Evolutionary conservation across 2,888 invertebrate genomes (phyloP), one percentile per base, ranked within the genome.

Genomic region (Ceriagrion tenellum): DNA sequence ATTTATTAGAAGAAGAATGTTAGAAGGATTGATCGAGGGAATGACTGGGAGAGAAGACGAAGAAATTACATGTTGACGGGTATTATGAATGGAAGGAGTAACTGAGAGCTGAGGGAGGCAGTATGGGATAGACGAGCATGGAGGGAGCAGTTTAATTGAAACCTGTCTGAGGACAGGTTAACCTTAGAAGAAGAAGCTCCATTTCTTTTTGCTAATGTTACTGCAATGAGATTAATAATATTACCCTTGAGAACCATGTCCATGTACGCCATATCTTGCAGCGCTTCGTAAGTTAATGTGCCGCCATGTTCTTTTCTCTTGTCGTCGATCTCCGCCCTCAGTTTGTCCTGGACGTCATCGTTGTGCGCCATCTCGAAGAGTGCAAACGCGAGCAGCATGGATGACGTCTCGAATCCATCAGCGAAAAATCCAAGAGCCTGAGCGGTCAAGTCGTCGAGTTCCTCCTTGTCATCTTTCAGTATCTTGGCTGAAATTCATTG

Each of bases 331-430:
- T 95, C 95, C 13, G 18, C 23, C 55, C 88, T 90, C 18, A 90
- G 90, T 69, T 74, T 90, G n/a, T 88, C 55, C 91, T 95, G 95
- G 47, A 95, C 30, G n/a, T 91, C 90, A 12, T 90, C 74, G 30
- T 95, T 90, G 63, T 63, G 59, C 3, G 95, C 90, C 69, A 95
- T 30, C 55, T 91, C 95, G 30, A 95, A 74, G 18, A 95, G 91
- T 20, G 35, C 0, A 26, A 95, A 95, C 4, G 63, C 55, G 18
- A 91, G 59, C 74, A 95, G 74, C n/a, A 91, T 91, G 10, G 95
- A 95, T 6, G 95, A 95, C 10, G 95, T 95, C 74, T 95, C 95
- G 23, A 91, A 95, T 26, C 95, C 95, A 91, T 90, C 95, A 6
- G 90, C 47, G 55, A 95, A 74, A 56, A 95, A 95, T 1, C 90